Conservation (phyloP, 2,888 invertebrate species). For the Orthonychiurus folsomi region DNA sequence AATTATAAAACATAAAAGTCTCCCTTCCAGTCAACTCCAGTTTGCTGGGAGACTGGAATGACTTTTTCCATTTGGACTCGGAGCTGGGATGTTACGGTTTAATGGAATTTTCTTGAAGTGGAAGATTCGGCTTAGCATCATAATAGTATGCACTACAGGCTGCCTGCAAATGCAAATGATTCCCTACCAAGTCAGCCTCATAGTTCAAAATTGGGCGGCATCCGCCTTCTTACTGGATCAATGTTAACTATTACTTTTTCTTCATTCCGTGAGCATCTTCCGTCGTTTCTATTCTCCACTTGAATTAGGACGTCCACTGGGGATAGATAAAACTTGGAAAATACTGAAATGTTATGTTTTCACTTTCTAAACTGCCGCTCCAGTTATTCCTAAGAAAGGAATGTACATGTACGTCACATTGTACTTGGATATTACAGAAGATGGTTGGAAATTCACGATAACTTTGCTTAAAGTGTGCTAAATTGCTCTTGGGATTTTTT, state of each 20-base stretch:
- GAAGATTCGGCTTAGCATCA: not conserved
- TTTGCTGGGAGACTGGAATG: not conserved
- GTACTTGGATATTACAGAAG: not conserved
- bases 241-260: not conserved
- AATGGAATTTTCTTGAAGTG: not conserved
- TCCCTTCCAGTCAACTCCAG: not conserved
- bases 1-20: not conserved
- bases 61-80: not conserved
- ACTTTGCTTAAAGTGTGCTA: constrained; percentile 38
- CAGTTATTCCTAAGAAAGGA: too few species aligned
- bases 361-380: not conserved
- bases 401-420: not conserved
- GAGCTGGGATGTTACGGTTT: not conserved
- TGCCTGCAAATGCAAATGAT: not conserved
- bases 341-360: not conserved
- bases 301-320: too few species aligned
- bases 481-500: constrained; percentile 38
- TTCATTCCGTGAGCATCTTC: not conserved
- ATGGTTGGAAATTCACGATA: constrained; percentile 35
- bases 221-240: not conserved
- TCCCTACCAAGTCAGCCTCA: too few species aligned
- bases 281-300: not conserved
- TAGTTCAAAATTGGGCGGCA: not conserved
- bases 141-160: not conserved
- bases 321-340: too few species aligned